Evolutionary conservation across 2,888 invertebrate species (phyloP).

Genomic region (Tiphia femorata): DNA sequence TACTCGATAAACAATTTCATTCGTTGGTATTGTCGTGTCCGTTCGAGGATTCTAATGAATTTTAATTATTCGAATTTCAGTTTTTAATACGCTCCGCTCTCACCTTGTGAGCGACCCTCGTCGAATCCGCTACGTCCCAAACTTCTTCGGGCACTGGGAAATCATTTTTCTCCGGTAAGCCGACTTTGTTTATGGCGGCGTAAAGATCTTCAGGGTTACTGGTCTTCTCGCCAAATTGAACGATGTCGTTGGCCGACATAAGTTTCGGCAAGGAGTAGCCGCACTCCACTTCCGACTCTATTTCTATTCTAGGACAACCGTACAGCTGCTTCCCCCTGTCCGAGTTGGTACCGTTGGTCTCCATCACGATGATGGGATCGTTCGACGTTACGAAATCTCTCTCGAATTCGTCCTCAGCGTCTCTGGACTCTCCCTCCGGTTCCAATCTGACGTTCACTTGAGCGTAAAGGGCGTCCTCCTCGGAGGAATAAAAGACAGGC

Average conservation of each 20-base stretch:
- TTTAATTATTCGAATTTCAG: not conserved
- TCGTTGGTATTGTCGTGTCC: too few species aligned
- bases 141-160: slow-evolving; percentile 60
- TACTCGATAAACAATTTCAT: too few species aligned
- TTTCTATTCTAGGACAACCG: slow-evolving; percentile 32
- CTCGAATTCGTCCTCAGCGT: slow-evolving; percentile 64
- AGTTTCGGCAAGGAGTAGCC: slow-evolving; percentile 59
- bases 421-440: slow-evolving; percentile 64
- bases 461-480: slow-evolving; percentile 62
- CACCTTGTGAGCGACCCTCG: slow-evolving; percentile 53
- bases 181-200: slow-evolving; percentile 64
- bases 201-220: slow-evolving; percentile 71
- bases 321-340: slow-evolving; percentile 38
- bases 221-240: slow-evolving; percentile 61
- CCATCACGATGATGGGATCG: slow-evolving; percentile 30
- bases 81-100: not conserved
- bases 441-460: slow-evolving; percentile 61
- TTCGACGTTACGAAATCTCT: slow-evolving; percentile 40
- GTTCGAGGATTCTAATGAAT: too few species aligned
- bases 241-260: slow-evolving; percentile 44
- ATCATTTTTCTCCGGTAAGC: slow-evolving; percentile 49
- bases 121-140: slow-evolving; percentile 58
- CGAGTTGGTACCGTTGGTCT: slow-evolving; percentile 31
- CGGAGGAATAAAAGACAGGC: slow-evolving; percentile 52
- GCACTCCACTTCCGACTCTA: slow-evolving; percentile 46